phyloP scores from a whole-genome alignment of 2,113 vertebrate genomes.

The Callipepla californica region DNA sequence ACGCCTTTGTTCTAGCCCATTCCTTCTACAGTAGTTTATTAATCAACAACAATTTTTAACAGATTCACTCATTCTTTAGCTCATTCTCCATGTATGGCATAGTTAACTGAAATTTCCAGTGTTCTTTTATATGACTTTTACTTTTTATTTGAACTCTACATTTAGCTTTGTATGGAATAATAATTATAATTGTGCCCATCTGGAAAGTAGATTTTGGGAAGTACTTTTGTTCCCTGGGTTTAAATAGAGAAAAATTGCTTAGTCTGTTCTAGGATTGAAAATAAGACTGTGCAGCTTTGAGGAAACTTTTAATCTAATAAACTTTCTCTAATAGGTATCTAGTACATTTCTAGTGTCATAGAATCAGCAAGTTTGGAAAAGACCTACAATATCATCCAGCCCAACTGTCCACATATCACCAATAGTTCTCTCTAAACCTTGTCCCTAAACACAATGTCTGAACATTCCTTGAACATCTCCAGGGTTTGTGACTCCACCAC shows the following conservation, averaged over 20 bases:
- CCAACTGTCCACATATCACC: too few relatives aligned
- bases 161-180: not conserved
- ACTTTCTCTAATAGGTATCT: not conserved
- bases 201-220: conserved; percentile 18
- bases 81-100: not conserved
- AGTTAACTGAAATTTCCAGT: not conserved
- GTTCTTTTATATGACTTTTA: not conserved
- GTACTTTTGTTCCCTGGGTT: not conserved
- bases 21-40: not conserved
- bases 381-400: too few relatives aligned
- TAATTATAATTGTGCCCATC: not conserved
- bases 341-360: not conserved
- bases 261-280: not conserved
- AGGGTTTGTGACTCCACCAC: too few relatives aligned
- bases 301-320: conserved; percentile 15
- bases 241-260: not conserved
- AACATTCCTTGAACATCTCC: too few relatives aligned
- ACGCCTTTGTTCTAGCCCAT: not conserved
- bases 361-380: too few relatives aligned
- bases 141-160: not conserved
- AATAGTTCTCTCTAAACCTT: too few relatives aligned
- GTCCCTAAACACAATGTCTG: too few relatives aligned
- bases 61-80: not conserved
- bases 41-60: not conserved
- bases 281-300: not conserved